Evolutionary conservation across 2,797 vertebrate genomes (phyloP).

Genomic region (Chiloscyllium punctatum): DNA sequence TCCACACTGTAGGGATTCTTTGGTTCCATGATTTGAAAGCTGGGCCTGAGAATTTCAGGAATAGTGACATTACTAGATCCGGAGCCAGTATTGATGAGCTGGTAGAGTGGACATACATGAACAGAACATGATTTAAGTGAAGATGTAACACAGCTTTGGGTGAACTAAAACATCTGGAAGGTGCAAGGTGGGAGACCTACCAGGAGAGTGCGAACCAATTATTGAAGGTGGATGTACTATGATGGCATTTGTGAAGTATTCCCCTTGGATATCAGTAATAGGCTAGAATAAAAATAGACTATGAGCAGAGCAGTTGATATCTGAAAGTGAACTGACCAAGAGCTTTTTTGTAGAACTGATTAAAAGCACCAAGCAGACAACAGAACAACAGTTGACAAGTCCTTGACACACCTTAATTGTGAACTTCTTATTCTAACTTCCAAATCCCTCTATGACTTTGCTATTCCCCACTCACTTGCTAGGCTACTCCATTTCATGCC

Average conservation of each 20-base stretch:
- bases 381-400: not conserved
- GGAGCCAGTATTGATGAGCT: not conserved
- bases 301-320: not conserved
- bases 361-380: not conserved
- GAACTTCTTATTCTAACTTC: too few species aligned
- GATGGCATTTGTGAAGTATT: not conserved
- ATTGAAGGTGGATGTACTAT: not conserved
- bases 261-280: not conserved
- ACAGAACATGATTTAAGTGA: not conserved
- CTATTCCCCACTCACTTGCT: too few species aligned
- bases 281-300: not conserved
- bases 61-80: not conserved
- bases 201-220: not conserved
- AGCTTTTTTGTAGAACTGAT: not conserved
- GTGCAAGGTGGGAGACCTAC: not conserved
- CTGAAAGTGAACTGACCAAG: not conserved
- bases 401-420: not conserved
- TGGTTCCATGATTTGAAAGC: not conserved
- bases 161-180: not conserved
- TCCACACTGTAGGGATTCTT: too few species aligned
- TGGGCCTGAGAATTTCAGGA: not conserved
- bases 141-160: not conserved
- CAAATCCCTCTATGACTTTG: too few species aligned
- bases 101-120: not conserved
- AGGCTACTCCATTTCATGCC: not conserved